phyloP scores from a whole-genome alignment of 2,888 invertebrate genomes.

The Melanchra persicariae region DNA sequence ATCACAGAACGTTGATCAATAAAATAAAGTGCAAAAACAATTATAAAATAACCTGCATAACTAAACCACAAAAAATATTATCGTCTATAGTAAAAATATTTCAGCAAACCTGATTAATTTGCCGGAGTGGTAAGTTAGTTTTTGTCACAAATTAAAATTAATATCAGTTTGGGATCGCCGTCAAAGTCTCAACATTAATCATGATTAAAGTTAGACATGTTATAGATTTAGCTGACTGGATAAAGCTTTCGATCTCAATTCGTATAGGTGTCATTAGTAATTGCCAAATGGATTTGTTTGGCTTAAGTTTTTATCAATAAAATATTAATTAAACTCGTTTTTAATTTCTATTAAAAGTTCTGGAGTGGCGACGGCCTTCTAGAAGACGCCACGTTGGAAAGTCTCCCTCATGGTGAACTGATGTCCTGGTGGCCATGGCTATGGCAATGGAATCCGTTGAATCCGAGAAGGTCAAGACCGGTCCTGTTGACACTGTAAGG shows the following conservation, averaged over 20 bases:
- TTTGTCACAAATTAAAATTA: conserved; percentile 65
- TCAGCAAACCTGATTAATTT: conserved; percentile 42
- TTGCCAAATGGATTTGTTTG: not conserved
- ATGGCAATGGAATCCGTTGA: too few relatives aligned
- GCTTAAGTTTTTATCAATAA: not conserved
- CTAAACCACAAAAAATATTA: not conserved
- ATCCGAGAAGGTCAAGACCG: too few relatives aligned
- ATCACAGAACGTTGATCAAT: not conserved
- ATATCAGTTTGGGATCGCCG: conserved; percentile 57
- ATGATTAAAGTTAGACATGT: conserved; percentile 56
- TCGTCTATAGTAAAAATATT: conserved; percentile 27
- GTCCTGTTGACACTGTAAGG: too few relatives aligned
- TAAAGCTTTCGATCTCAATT: conserved; percentile 26
- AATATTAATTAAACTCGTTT: too few relatives aligned
- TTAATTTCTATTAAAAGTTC: too few relatives aligned
- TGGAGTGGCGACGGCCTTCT: too few relatives aligned
- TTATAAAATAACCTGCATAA: not conserved
- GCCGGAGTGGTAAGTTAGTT: conserved; percentile 43
- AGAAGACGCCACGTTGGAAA: too few relatives aligned
- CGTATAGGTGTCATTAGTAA: not conserved
- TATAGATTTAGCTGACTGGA: conserved; percentile 45
- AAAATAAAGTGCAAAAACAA: too few relatives aligned
- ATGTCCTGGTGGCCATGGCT: too few relatives aligned
- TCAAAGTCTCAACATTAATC: conserved; percentile 62
- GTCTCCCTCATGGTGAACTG: too few relatives aligned